A percentile compares a stretch with the other conserved stretches of the same genome.
These are phyloP conservation scores for Clytia hemisphaerica DNA, from an alignment of 30 jellyfish, hydroid and myxozoan species.

Conservation along the genomic window DNA sequence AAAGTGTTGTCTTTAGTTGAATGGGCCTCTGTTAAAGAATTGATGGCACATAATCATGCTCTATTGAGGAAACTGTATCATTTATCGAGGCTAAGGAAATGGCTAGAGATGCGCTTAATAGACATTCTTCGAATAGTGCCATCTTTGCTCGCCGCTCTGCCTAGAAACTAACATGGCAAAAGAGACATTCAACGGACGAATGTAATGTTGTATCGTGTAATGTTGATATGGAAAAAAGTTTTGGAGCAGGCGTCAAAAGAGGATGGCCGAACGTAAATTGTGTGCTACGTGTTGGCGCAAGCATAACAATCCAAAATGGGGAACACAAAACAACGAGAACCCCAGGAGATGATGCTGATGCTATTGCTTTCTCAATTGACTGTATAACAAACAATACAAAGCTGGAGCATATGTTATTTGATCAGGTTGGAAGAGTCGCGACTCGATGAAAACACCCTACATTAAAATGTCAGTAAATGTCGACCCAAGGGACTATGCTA, in stretches of 20 bases:
- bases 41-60: no score
- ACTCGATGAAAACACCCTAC: neutral
- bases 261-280: neutral
- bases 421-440: neutral
- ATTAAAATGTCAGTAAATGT: neutral
- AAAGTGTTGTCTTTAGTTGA: no score
- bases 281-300: slow-evolving; percentile 4
- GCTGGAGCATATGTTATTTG: neutral
- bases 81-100: neutral
- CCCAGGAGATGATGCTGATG: neutral
- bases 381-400: neutral
- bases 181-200: neutral
- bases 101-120: slow-evolving; percentile 2
- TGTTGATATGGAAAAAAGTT: neutral
- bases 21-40: no score
- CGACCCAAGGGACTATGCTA: no score
- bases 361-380: neutral
- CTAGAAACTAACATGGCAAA: neutral
- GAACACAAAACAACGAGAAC: neutral
- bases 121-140: neutral
- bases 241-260: slow-evolving; percentile 1
- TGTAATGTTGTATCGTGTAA: neutral
- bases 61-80: slow-evolving; percentile 2
- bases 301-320: neutral
- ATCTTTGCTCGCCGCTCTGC: no score